These are phyloP conservation scores for Sympetrum striolatum DNA, from an alignment of 2,888 invertebrate species.

Conservation along the genomic window DNA sequence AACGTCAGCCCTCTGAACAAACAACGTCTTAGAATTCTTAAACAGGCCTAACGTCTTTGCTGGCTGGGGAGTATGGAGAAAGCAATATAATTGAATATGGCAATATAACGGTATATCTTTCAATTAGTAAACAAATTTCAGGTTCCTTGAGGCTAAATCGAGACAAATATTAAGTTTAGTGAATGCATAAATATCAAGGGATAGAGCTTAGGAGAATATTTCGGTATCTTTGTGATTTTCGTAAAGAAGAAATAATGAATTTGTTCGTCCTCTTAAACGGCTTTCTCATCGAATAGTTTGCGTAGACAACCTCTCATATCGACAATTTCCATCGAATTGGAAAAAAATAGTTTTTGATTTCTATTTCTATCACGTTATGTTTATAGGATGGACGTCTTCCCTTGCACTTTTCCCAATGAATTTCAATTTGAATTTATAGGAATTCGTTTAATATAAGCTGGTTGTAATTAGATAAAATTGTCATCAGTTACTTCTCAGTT, in stretches of 20 bases:
- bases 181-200: background rate
- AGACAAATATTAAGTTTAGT: background rate
- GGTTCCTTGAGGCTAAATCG: background rate
- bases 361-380: too few species aligned
- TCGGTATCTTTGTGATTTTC: background rate
- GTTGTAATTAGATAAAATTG: too few species aligned
- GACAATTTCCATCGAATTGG: too few species aligned
- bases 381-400: too few species aligned
- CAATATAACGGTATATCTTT: background rate
- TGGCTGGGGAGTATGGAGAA: background rate
- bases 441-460: too few species aligned
- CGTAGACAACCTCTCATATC: too few species aligned
- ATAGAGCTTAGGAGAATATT: background rate
- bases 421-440: too few species aligned
- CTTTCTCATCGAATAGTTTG: too few species aligned
- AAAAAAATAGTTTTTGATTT: too few species aligned
- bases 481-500: too few species aligned
- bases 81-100: background rate
- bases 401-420: too few species aligned
- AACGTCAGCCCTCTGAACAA: background rate
- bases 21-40: background rate
- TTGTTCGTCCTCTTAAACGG: background rate
- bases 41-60: background rate
- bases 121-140: background rate
- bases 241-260: background rate